Evolutionary conservation across 2,888 invertebrate genomes (phyloP).

Genomic region (Callimorpha dominula): DNA sequence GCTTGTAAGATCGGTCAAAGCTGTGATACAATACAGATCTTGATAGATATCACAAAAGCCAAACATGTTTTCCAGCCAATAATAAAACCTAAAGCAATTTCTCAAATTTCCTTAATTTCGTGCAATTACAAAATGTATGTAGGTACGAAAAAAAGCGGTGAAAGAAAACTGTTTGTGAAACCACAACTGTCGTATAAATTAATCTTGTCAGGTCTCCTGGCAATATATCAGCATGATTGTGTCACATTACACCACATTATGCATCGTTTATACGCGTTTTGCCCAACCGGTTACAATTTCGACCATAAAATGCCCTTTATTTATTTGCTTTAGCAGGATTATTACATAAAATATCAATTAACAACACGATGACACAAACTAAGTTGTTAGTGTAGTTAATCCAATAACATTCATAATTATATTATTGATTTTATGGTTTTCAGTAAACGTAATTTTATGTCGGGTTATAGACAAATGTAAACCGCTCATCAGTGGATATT

Average conservation of each 20-base stretch:
- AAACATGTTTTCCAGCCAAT: no score
- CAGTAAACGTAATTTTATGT: not conserved
- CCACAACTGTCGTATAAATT: conserved; percentile 51
- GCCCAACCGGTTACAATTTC: conserved; percentile 40
- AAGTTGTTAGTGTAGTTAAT: not conserved
- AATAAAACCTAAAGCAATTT: not conserved
- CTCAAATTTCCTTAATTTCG: no score
- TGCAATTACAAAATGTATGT: not conserved
- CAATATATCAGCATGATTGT: conserved; percentile 61
- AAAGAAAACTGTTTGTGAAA: conserved; percentile 6
- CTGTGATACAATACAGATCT: no score
- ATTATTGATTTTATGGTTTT: not conserved
- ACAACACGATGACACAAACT: not conserved
- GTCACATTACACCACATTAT: conserved; percentile 57
- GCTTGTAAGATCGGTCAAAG: no score
- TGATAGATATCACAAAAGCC: no score
- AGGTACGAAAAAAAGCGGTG: not conserved
- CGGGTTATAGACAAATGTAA: not conserved
- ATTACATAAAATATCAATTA: not conserved
- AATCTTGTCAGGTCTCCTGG: conserved; percentile 54
- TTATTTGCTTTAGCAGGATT: not conserved
- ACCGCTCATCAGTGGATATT: not conserved
- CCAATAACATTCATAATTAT: not conserved
- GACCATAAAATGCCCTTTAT: conserved; percentile 3
- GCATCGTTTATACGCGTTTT: conserved; percentile 56